Evolutionary conservation across 2,797 vertebrate genomes (phyloP).

Genomic region (Scyliorhinus canicula): DNA sequence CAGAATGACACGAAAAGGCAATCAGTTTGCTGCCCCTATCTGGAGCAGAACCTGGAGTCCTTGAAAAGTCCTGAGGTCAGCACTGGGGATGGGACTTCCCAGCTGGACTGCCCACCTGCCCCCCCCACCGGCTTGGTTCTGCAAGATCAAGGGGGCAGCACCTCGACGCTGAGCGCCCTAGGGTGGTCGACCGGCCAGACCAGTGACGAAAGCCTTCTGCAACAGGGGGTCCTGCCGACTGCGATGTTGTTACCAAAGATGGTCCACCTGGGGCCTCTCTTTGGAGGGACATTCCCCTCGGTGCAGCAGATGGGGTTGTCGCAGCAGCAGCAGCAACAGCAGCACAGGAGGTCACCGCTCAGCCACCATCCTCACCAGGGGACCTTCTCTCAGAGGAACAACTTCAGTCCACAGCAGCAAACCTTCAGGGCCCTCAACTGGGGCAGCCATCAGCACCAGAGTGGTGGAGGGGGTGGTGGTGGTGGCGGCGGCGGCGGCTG

Average conservation of each 20-base stretch:
- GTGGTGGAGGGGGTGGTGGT: neutral
- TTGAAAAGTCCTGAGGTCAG: constrained; percentile 5
- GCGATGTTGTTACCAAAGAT: constrained; percentile 13
- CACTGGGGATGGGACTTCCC: neutral
- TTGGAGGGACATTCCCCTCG: neutral
- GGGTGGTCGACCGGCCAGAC: neutral
- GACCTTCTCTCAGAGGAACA: constrained; percentile 1
- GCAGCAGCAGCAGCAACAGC: constrained; percentile 28
- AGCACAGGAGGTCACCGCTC: neutral
- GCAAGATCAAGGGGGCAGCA: neutral
- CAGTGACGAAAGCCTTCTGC: neutral
- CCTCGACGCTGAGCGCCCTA: neutral
- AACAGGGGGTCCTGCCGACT: neutral
- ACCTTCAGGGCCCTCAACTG: constrained; percentile 9
- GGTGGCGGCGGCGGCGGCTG: neutral
- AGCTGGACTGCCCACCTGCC: neutral
- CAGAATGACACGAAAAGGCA: constrained; percentile 20
- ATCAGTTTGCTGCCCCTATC: neutral
- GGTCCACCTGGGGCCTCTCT: constrained; percentile 18
- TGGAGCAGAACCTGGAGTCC: neutral
- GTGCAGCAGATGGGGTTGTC: constrained; percentile 16
- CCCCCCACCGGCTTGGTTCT: neutral
- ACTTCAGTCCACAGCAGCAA: neutral
- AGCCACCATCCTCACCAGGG: neutral
- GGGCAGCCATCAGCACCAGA: neutral